A percentile compares a stretch with the other conserved stretches of the same genome.
Evolutionary conservation across 1,140 invertebrate species (phyloP).

Genomic region (Triops cancriformis): DNA sequence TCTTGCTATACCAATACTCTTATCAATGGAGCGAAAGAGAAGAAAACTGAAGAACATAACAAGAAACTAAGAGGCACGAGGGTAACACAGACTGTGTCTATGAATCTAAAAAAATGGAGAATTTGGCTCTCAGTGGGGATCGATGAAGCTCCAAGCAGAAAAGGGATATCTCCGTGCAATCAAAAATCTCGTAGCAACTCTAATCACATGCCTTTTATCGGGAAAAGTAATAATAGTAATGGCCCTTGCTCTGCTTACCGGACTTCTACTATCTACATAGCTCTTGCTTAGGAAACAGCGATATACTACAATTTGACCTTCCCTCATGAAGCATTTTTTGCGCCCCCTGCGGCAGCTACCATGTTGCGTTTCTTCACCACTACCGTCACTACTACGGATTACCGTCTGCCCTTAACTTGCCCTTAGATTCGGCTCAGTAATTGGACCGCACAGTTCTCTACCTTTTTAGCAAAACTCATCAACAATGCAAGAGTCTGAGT

Average conservation of each 20-base stretch:
- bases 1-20: not conserved
- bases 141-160: not conserved
- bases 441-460: not conserved
- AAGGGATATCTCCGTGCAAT: not conserved
- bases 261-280: not conserved
- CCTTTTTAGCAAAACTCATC: not conserved
- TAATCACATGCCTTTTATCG: constrained; percentile 3
- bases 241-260: not conserved
- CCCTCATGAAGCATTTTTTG: no score
- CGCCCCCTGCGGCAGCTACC: no score
- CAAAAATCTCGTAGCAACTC: not conserved
- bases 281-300: no score
- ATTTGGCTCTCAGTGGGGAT: constrained; percentile 5
- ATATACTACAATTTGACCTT: no score
- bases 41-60: not conserved
- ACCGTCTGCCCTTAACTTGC: no score
- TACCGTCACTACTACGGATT: no score
- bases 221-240: not conserved
- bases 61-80: not conserved
- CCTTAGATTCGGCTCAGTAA: not conserved
- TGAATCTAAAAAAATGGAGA: not conserved
- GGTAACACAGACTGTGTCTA: not conserved
- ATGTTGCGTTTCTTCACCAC: no score
- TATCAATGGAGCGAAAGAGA: not conserved
- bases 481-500: no score